phyloP scores from a whole-genome alignment of 2,888 invertebrate species.

The Danaus chrysippus region DNA sequence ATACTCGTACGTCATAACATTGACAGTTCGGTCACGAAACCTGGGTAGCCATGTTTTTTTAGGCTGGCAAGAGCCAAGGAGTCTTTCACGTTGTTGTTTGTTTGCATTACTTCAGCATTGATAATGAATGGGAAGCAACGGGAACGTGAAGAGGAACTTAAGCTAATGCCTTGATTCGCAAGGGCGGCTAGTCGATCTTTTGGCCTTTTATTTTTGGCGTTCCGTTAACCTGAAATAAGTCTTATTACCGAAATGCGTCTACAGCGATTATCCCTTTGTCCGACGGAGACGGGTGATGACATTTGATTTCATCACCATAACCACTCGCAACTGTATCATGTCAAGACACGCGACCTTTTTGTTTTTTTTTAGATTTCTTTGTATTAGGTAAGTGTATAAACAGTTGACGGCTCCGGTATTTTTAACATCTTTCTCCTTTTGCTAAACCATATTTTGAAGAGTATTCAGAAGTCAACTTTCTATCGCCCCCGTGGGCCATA shows the following conservation, averaged over 20 bases:
- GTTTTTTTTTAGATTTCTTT: constrained; percentile 32
- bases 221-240: constrained; percentile 54
- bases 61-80: constrained; percentile 28
- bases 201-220: constrained; percentile 46
- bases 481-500: constrained; percentile 68
- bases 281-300: constrained; percentile 55
- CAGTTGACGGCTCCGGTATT: constrained; percentile 47
- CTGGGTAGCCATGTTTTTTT: constrained; percentile 29
- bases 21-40: constrained; percentile 19
- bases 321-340: constrained; percentile 23
- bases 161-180: constrained; percentile 53
- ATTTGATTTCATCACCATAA: constrained; percentile 41
- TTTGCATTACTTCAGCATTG: constrained; percentile 47
- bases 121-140: constrained; percentile 50
- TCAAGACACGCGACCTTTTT: constrained; percentile 10
- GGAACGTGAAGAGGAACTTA: constrained; percentile 68
- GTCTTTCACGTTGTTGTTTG: constrained; percentile 44
- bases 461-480: constrained; percentile 50
- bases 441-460: constrained; percentile 51
- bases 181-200: constrained; percentile 47
- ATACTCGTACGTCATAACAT: constrained; percentile 27
- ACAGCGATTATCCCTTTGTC: constrained; percentile 58
- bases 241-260: constrained; percentile 53
- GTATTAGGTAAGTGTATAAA: constrained; percentile 41
- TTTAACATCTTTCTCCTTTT: constrained; percentile 52